phyloP scores from a whole-genome alignment of 2,888 invertebrate species.

The Caradrina kadenii region DNA sequence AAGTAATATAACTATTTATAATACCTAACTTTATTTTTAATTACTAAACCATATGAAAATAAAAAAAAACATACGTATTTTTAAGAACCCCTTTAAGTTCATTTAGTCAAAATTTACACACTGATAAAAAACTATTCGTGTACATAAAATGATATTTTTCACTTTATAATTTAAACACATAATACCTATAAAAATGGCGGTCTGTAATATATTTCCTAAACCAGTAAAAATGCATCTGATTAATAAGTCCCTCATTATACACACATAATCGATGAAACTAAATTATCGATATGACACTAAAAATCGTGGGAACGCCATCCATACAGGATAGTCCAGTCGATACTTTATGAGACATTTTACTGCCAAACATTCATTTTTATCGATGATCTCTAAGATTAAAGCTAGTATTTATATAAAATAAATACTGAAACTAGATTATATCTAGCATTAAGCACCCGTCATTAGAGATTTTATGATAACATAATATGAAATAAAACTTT shows the following conservation, averaged over 20 bases:
- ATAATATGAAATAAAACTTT: constrained; percentile 43
- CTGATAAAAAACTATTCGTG: too few species aligned
- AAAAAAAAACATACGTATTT: too few species aligned
- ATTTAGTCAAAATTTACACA: too few species aligned
- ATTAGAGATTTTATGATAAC: constrained; percentile 48
- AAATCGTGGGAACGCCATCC: constrained; percentile 34
- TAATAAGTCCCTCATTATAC: constrained; percentile 8
- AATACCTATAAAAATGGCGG: too few species aligned
- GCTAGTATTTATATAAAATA: constrained; percentile 46
- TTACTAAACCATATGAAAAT: too few species aligned
- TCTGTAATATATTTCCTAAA: too few species aligned
- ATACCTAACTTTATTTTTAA: too few species aligned
- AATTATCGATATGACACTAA: constrained; percentile 18
- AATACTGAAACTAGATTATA: constrained; percentile 51
- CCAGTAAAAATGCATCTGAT: background rate
- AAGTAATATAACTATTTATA: too few species aligned
- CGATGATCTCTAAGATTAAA: constrained; percentile 27
- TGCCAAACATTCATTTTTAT: constrained; percentile 37
- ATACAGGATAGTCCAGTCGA: background rate
- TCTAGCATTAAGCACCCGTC: constrained; percentile 30
- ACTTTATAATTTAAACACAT: too few species aligned
- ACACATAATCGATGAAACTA: constrained; percentile 13
- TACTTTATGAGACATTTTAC: constrained; percentile 32
- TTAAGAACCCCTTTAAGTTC: too few species aligned
- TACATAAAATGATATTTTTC: too few species aligned